phyloP scores from a whole-genome alignment of 2,888 invertebrate species.

The Tinea semifulvella region DNA sequence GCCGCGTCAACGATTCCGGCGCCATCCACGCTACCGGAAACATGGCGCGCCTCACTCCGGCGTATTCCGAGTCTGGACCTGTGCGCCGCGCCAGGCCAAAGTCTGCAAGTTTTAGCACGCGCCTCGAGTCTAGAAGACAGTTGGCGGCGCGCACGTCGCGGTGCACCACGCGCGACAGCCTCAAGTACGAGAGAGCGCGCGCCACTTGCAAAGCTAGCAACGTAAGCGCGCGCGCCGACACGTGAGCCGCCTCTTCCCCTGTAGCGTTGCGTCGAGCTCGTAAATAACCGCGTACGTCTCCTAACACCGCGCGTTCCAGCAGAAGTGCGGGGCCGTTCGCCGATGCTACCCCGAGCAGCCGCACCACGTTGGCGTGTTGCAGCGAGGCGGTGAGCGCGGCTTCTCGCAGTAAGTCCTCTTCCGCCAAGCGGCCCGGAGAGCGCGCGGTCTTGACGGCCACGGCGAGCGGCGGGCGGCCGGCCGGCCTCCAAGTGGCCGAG shows the following conservation, averaged over 20 bases:
- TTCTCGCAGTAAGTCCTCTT: slow-evolving; percentile 72
- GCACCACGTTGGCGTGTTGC: slow-evolving; percentile 85
- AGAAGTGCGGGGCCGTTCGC: slow-evolving; percentile 84
- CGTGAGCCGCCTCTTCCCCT: slow-evolving; percentile 70
- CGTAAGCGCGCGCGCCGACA: slow-evolving; percentile 75
- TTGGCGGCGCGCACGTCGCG: slow-evolving; percentile 84
- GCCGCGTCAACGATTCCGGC: slow-evolving; percentile 82
- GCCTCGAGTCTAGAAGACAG: slow-evolving; percentile 77
- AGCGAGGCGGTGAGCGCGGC: slow-evolving; percentile 90
- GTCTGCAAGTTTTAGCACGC: slow-evolving; percentile 80
- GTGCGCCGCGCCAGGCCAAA: slow-evolving; percentile 87
- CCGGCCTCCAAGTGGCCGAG: slow-evolving; percentile 25
- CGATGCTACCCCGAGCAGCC: slow-evolving; percentile 82
- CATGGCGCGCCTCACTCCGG: slow-evolving; percentile 82
- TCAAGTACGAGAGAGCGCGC: slow-evolving; percentile 79
- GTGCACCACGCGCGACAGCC: slow-evolving; percentile 81
- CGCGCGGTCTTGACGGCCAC: slow-evolving; percentile 88
- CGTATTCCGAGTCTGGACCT: slow-evolving; percentile 81
- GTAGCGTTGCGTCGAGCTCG: slow-evolving; percentile 34
- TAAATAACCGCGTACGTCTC: slow-evolving; percentile 86
- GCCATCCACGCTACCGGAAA: slow-evolving; percentile 93
- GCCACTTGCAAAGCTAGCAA: slow-evolving; percentile 82
- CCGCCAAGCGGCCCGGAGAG: slow-evolving; percentile 73
- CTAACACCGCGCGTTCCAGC: slow-evolving; percentile 92
- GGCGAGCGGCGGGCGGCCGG: slow-evolving; percentile 59